Evolutionary conservation across 2,113 vertebrate species (phyloP).

Genomic region (Otolemur garnettii): DNA sequence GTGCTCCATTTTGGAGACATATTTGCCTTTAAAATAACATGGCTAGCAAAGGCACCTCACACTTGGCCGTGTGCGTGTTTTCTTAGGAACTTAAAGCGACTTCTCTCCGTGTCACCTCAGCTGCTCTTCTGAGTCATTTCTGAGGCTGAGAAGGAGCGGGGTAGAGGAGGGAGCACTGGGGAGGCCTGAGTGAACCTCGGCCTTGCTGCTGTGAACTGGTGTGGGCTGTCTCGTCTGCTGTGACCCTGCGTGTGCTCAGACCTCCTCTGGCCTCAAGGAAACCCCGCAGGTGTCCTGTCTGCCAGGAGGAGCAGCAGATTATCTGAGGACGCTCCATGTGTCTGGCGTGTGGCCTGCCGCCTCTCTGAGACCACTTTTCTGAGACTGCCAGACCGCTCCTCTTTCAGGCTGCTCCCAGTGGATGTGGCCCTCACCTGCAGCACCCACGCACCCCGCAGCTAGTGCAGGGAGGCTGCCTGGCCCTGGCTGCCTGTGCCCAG

Average conservation of each 20-base stretch:
- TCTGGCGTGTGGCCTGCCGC: too few relatives aligned
- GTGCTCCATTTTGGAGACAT: constrained; percentile 44
- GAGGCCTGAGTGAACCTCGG: not conserved
- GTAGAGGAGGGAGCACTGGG: not conserved
- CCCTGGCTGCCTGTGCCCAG: too few relatives aligned
- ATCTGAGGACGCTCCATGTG: not conserved
- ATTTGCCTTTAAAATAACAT: constrained; percentile 73
- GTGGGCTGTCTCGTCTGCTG: not conserved
- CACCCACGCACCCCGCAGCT: accelerated
- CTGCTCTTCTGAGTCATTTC: constrained; percentile 69
- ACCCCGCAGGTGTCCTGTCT: not conserved
- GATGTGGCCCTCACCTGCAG: not conserved
- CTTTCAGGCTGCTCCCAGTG: not conserved
- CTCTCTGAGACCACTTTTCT: not conserved
- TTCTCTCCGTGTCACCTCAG: constrained; percentile 70
- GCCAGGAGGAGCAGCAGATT: not conserved
- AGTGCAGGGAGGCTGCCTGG: not conserved
- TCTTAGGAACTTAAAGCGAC: constrained; percentile 67
- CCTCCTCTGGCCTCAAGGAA: not conserved
- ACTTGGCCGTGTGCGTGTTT: constrained; percentile 27
- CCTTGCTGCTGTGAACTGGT: accelerated
- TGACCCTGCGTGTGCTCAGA: not conserved
- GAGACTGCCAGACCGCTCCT: not conserved
- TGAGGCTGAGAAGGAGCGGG: not conserved
- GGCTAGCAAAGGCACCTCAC: constrained; percentile 52